Evolutionary conservation across 2,113 vertebrate species (phyloP).

Genomic region (Prionailurus bengalensis): DNA sequence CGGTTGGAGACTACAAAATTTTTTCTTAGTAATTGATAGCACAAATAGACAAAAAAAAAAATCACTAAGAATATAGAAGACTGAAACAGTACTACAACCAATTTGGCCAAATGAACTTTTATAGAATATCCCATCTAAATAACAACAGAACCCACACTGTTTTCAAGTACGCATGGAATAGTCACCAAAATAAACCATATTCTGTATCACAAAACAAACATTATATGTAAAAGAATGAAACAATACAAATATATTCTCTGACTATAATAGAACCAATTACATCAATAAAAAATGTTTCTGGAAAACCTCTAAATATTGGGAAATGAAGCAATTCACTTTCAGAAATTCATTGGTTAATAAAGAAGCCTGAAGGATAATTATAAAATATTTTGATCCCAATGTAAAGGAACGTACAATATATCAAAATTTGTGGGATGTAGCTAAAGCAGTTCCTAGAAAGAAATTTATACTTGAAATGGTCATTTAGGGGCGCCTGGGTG

Average conservation of each 20-base stretch:
- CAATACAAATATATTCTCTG: background rate
- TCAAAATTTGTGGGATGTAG: background rate
- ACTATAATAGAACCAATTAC: background rate
- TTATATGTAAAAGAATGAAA: conserved; percentile 2
- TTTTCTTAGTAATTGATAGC: background rate
- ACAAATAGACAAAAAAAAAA: background rate
- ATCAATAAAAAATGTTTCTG: background rate
- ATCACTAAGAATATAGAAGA: background rate
- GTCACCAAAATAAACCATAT: background rate
- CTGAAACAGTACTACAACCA: background rate
- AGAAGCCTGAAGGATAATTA: background rate
- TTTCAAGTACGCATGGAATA: background rate
- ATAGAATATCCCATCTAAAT: background rate
- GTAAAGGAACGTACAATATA: background rate
- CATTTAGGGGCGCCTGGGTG: background rate
- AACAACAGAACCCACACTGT: background rate
- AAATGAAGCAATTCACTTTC: background rate
- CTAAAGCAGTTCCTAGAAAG: background rate
- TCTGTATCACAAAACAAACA: background rate
- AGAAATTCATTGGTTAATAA: background rate
- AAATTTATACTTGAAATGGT: background rate
- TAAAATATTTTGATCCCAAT: background rate
- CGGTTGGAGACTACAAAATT: background rate
- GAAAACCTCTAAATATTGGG: background rate
- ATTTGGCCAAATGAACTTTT: background rate